A percentile compares a stretch with the other conserved stretches of the same genome.
These are phyloP conservation scores for Aratinga solstitialis DNA, from an alignment of 2,797 vertebrate genomes.

Conservation along the genomic window DNA sequence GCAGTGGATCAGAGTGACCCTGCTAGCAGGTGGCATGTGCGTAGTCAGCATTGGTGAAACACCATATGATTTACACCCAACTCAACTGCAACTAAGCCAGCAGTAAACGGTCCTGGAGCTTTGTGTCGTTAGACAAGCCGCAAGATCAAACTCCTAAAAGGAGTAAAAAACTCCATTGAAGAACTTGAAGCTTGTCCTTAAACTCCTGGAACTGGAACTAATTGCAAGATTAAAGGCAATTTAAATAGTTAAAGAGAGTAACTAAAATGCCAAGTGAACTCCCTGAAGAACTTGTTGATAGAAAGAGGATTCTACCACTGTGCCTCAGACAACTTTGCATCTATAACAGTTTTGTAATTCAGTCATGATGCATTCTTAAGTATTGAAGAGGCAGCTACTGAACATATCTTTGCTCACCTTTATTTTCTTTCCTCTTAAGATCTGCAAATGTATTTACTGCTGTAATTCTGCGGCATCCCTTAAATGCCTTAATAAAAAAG, in stretches of 20 bases:
- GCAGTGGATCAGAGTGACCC: background rate
- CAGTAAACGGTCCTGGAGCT: background rate
- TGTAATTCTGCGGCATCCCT: background rate
- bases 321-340: background rate
- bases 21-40: background rate
- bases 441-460: background rate
- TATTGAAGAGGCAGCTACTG: background rate
- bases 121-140: background rate
- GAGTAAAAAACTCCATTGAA: background rate
- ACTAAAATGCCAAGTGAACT: background rate
- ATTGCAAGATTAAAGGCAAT: background rate
- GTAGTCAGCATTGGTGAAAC: background rate
- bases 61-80: background rate
- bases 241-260: background rate
- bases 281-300: background rate
- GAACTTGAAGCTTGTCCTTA: background rate
- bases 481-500: background rate
- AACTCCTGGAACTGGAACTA: background rate
- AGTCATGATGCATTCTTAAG: no score
- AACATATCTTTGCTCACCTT: background rate
- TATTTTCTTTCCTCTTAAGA: background rate
- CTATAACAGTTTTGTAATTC: background rate
- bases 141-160: background rate
- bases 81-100: background rate
- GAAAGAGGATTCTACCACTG: background rate